Evolutionary conservation across 2,888 invertebrate species (phyloP).

Genomic region (Anarsia innoxiella): DNA sequence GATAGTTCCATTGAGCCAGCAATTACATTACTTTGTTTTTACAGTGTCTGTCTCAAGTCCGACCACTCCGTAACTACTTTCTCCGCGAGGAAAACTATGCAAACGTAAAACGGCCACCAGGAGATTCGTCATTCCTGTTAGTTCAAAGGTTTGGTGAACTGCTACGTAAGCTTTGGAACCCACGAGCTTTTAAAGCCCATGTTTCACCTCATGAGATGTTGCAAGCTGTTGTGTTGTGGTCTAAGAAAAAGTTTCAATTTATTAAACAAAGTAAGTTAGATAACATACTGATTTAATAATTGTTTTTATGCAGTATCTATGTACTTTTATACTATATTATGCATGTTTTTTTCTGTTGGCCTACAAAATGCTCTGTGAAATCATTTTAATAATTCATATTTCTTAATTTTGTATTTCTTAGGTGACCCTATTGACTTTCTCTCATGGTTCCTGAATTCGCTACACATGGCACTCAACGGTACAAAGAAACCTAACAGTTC

Average conservation of each 20-base stretch:
- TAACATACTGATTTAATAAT: no score
- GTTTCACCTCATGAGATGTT: conserved; percentile 99
- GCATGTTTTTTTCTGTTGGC: no score
- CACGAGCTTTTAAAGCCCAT: conserved; percentile 98
- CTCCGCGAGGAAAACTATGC: conserved; percentile 94
- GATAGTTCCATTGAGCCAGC: no score
- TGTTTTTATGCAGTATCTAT: background rate
- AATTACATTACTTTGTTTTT: no score
- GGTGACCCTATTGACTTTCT: conserved; percentile 98
- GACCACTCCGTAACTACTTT: conserved; percentile 95
- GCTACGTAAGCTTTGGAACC: conserved; percentile 98
- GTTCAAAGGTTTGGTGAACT: conserved; percentile 96
- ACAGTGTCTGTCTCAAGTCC: conserved; percentile 95
- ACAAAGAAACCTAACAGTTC: conserved; percentile 91
- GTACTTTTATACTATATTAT: background rate
- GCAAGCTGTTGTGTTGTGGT: conserved; percentile 97
- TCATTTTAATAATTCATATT: no score
- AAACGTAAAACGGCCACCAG: conserved; percentile 92
- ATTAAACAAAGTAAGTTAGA: conserved; percentile 95
- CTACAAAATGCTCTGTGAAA: no score
- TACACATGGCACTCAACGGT: conserved; percentile 96
- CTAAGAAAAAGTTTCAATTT: conserved; percentile 97
- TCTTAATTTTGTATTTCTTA: no score
- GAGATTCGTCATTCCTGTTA: conserved; percentile 93
- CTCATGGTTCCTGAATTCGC: conserved; percentile 97